A percentile compares a stretch with the other conserved stretches of the same genome.
Conservation (phyloP, 1,140 invertebrate genomes). For the Drosophila neocordata region DNA sequence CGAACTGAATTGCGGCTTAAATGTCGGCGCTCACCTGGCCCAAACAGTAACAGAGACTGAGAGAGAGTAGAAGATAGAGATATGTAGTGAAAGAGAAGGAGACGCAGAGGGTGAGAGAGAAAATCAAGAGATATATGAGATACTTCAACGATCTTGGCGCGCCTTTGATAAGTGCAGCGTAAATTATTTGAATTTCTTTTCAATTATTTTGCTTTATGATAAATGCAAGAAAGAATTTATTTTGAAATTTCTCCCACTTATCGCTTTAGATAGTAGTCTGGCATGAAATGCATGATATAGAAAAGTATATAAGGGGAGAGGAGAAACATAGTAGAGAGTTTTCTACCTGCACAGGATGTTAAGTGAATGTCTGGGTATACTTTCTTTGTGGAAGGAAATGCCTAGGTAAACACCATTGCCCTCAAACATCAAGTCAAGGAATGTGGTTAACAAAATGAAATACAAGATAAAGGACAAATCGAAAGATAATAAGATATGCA, state of each 20-base stretch:
- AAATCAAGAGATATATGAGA: conserved; percentile 19
- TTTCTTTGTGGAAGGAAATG: conserved; percentile 44
- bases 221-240: conserved; percentile 47
- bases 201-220: conserved; percentile 61
- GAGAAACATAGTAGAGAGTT: not conserved
- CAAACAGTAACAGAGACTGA: conserved; percentile 29
- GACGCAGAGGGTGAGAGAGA: conserved; percentile 1
- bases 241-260: conserved; percentile 62
- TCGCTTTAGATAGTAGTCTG: conserved; percentile 8
- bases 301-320: not conserved
- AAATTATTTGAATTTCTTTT: conserved; percentile 74
- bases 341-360: conserved; percentile 59
- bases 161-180: conserved; percentile 62
- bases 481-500: not conserved
- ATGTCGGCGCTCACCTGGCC: conserved; percentile 34
- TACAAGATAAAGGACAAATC: not conserved
- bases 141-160: conserved; percentile 50
- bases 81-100: not conserved
- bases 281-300: not conserved
- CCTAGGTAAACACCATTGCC: conserved; percentile 15
- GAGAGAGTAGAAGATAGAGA: conserved; percentile 6
- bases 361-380: conserved; percentile 22
- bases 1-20: conserved; percentile 44
- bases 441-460: conserved; percentile 1
- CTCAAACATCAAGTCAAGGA: not conserved